These are phyloP conservation scores for Charina bottae DNA, from an alignment of 2,113 vertebrate genomes.

Conservation along the genomic window DNA sequence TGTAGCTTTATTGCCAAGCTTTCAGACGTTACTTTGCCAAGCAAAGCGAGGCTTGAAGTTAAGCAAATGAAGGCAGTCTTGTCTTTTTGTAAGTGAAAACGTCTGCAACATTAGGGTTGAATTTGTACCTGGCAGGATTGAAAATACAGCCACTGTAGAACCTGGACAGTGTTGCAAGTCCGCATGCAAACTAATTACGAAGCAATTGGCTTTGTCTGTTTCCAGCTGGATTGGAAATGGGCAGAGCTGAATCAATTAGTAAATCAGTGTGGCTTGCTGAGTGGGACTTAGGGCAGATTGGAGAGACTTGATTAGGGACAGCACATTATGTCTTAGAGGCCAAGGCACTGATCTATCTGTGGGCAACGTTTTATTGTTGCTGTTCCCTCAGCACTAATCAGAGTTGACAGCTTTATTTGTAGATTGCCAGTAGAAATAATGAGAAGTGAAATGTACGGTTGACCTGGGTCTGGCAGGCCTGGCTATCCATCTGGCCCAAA, in stretches of 20 bases:
- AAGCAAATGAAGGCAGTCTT: neutral
- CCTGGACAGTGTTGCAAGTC: neutral
- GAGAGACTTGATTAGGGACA: slow-evolving; percentile 19
- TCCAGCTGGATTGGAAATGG: neutral
- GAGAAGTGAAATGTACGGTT: neutral
- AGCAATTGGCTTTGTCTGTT: neutral
- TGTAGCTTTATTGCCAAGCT: neutral
- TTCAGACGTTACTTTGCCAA: neutral
- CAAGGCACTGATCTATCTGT: slow-evolving; percentile 7
- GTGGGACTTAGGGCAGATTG: neutral
- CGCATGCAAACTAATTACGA: neutral
- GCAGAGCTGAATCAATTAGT: neutral
- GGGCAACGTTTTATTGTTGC: neutral
- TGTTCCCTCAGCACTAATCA: neutral
- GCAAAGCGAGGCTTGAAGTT: neutral
- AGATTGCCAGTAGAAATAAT: fast-evolving
- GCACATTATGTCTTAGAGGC: neutral
- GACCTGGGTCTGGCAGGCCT: neutral
- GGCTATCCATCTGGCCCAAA: neutral
- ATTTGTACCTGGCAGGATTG: neutral
- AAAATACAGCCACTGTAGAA: neutral
- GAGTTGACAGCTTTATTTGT: fast-evolving
- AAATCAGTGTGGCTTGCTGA: neutral
- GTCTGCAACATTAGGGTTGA: neutral
- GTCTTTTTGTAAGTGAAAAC: neutral